Evolutionary conservation across 2,113 vertebrate species (phyloP), one percentile per base, ranked within the genome.

Genomic region (Equus quagga): DNA sequence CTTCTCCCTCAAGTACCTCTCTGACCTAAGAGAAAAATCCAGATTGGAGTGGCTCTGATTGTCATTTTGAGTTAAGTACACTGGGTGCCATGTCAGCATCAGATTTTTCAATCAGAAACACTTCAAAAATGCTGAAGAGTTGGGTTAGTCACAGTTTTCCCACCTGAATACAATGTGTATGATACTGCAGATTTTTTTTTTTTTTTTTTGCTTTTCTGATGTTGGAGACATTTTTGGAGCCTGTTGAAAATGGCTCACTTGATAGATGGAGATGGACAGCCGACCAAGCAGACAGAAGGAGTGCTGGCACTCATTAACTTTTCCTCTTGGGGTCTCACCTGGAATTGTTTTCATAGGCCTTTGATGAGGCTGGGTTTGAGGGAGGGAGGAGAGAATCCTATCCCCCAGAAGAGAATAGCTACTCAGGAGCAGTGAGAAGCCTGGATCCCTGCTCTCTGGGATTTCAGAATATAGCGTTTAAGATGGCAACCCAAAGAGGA

Each of bases 311-410:
- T 97, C 98, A 98, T 98, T 98, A 98, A 98, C 97, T 98, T 18
- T 0, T 98, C 96, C 97, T 98, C 91, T 96, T 97, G 96, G 96
- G 95, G 94, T 73, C 95, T 98, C 97, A 26, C 98, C 97, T 98
- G 98, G 97, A 88, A 98, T 98, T 98, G 97, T 97, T 97, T 98
- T 98, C 98, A 96, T 94, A 97, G 93, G 93, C 91, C 97, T 98
- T 98, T 98, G 97, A 98, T 98, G 98, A 98, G 96, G 75, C 98
- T 96, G 96, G 93, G 91, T 98, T 97, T 64, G 95, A 98, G 98
- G 97, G 91, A 96, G 88, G 75, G 72, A 98, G 93, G 69, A 96
- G 97, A 95, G 88, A 96, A 95, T 98, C 95, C 87, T 97, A 97
- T 97, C 87, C 96, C 98, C 98, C 82, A 41, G 80, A 97, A 98